Evolutionary conservation across 1,140 invertebrate genomes (phyloP), one percentile per base, ranked within the genome.

Genomic region (Saccostrea glomerata): DNA sequence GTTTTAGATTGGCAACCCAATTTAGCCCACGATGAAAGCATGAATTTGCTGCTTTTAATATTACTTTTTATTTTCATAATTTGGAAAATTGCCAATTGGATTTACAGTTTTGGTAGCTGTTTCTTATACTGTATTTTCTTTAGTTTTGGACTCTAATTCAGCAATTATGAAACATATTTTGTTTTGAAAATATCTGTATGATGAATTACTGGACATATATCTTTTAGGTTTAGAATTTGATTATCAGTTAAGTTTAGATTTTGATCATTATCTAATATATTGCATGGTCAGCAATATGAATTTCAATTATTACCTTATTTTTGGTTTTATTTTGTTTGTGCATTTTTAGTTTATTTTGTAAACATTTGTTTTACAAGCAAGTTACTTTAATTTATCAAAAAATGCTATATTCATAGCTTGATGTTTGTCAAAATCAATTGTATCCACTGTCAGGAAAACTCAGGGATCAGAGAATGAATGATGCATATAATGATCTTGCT

Each of bases 1-100:
- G 87, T 90, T 86, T 82, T 93, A 93, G 93, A 92, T 93, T 92
- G 92, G 92, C 90, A 90, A 86, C 87, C 90, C 30, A 84, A 88
- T 63, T 88, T 88, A 88, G 77, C 91, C 85, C 91, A 90, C 63
- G 91, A 93, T 91, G 91, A 90, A 82, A 90, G 92, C 91, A 93
- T 93, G 92, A 90, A 91, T 84, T 86, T 88, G 30, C 91, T 92
- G 83, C 84, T 93, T 83, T 89, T 92, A 55, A 85, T 90, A 58
- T 70, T 91, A 77, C 85, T 92, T 36, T 58, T 93, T 58, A 47
- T 90, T 15, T 90, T 92, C 73, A 77, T 93, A 70, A 66, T 92
- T 54, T 83, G 91, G 25, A 88, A 89, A 63, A 82, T 92, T 77
- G 77, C 91, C 87, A 89, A 90, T 82, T 93, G 91, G 91, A 86